Base-by-base conservation (phyloP, 2,113 vertebrate species). In the Nestor notabilis region DNA sequence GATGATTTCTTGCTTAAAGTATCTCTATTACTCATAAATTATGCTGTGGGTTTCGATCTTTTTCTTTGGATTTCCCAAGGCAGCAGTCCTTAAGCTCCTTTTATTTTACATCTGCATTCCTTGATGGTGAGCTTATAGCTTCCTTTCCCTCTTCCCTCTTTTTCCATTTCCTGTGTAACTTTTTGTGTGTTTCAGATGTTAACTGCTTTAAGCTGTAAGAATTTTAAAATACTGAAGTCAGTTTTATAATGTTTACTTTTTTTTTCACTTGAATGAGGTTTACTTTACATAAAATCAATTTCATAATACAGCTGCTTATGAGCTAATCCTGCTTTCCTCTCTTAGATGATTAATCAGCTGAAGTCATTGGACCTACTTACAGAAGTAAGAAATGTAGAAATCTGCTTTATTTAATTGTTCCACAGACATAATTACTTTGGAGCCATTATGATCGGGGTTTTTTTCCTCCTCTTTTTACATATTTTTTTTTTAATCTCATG, bases 241-340 rank as follows among this genome's bases (percentile, higher is more conserved):
- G 25, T 87, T 92, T 92, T 87, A 31, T 43, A 71, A 24, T 55
- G 24, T 33, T 75, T 82, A 47, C 33, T 6, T 75, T 87, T 83
- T 85, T n/a, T 79, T 89, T 44, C 29, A 18, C 60, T 76, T 78
- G 47, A 71, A 68, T 2, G 7, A 65, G 23, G 17, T 72, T 95
- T 74, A 24, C 28, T 60, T 35, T 66, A 9, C 20, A 5, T 44
- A 11, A 64, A 68, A 20, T 66, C 91, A 53, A 89, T 39, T 82
- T 86, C 19, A 17, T 91, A 87, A 78, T 91, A 37, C 72, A 77
- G 86, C 47, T 94, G 61, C 17, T 85, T 91, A 39, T 60, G 84
- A 95, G 35, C 70, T 93, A 92, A 95, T 91, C 55, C 31, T 92
- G 70, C 53, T 95, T 80, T 94, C 72, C 44, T 93, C 31, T 97